Evolutionary conservation across 2,797 vertebrate species (phyloP), one percentile per base, ranked within the genome.

Genomic region (Molossus alvarezi): DNA sequence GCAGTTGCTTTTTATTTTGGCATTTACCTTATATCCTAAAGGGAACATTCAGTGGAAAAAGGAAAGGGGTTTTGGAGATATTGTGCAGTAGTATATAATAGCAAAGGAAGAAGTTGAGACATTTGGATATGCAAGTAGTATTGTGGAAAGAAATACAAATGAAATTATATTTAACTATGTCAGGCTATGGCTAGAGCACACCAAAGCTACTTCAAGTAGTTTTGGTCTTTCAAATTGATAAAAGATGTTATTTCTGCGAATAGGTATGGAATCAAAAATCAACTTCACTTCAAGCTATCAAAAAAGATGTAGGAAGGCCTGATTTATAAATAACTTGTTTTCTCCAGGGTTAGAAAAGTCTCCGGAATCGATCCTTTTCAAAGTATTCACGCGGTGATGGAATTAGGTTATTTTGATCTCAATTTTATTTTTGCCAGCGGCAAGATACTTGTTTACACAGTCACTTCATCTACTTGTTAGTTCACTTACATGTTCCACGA

Each of bases 91-190:
- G 97, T 94, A 80, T 82, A 21, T 53, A 93, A 0, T 33, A 95
- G 41, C 85, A 97, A 77, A 48, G 73, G 33, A 92, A 96, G 69
- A 89, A 95, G 79, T 69, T 5, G 73, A 93, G 27, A 60, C 95
- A 95, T 96, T 62, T 15, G 13, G 27, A 60, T 90, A 23, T 65
- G 69, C 57, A n/a, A 17, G 62, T 51, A 79, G 12, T 51, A 76
- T 18, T 45, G 1, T 37, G 27, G 55, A 92, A 96, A 95, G 55
- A 97, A 97, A 88, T 6, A 0, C 55, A 88, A 93, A 92, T 75
- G 85, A 97, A 91, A 91, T 97, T 8, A 33, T 25, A 4, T 77
- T 97, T 93, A 95, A 89, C n/a, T 81, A 14, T 80, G 95, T 95
- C 87, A 81, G 27, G 76, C 18, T 23, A 20, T 75, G 85, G 14